Base-by-base conservation (phyloP, 1,140 invertebrate species). In the Hyles euphorbiae region DNA sequence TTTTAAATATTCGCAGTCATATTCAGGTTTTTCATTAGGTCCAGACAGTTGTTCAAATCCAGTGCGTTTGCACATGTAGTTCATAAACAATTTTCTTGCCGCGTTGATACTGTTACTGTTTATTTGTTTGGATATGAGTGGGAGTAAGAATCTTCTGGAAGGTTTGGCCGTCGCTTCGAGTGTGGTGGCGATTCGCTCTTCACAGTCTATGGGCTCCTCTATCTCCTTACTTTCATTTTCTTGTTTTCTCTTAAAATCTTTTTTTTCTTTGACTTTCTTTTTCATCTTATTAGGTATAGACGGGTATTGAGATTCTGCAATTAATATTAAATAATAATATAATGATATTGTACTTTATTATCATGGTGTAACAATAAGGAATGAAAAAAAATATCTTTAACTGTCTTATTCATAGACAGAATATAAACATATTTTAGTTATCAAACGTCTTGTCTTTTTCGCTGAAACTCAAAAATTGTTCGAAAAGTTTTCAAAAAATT, bases 71-170 rank as follows among this genome's bases (percentile, higher is more conserved):
- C 61, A 53, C 33, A 67, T 22, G 45, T 62, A 63, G 40, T 67
- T 67, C 43, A 62, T 5, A 1, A 76, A 60, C 51, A 79, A 53
- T 51, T 65, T 68, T 45, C 61, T 74, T 6, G 70, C 60, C 4
- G 53, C 67, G 0, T 65, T 9, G 9, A 68, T 40, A 5, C 40
- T 59, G 11, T 52, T 51, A 3, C 40, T 43, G 0, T 4, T 32
- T 11, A 72, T 70, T 53, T 75, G 70, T 53, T 53, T 73, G 2
- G 53, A 40, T 6, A 70, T 56, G 3, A 60, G 57, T 1, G 80
- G 77, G 10, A 85, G 10, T 1, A 85, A 61, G 51, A 76, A 85
- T 44, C 64, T 78, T 52, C 73, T 80, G 0, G 63, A 55, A 0
- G 36, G 45, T 59, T 74, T 76, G 0, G 57, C 32, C 55, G 62